Conservation (phyloP, 2,888 invertebrate genomes). For the Philaethria dido region DNA sequence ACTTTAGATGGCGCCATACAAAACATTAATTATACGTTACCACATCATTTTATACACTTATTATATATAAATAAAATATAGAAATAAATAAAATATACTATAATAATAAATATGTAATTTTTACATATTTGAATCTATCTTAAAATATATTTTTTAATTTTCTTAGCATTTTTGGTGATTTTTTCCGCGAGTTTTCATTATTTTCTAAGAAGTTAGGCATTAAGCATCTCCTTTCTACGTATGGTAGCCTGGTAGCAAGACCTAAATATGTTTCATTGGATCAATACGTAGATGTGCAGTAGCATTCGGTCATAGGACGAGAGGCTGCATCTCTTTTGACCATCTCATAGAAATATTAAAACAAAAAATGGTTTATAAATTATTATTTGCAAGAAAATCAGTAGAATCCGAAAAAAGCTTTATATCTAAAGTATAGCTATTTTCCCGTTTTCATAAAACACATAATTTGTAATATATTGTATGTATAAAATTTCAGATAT, state of each 20-base stretch:
- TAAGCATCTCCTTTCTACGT: not conserved
- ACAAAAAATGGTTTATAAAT: too few species aligned
- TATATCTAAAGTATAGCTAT: too few species aligned
- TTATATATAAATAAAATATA: not conserved
- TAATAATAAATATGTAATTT: not conserved
- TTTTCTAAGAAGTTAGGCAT: not conserved
- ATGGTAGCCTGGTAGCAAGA: slow-evolving; percentile 8
- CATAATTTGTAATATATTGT: too few species aligned
- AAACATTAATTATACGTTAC: not conserved
- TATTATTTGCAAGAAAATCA: too few species aligned
- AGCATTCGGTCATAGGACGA: slow-evolving; percentile 16
- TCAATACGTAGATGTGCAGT: slow-evolving; percentile 17
- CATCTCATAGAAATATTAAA: too few species aligned
- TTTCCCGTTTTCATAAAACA: too few species aligned
- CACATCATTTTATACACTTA: not conserved
- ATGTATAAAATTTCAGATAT: too few species aligned
- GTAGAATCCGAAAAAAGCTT: too few species aligned
- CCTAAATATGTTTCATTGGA: slow-evolving; percentile 5
- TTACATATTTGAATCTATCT: too few species aligned
- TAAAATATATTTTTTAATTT: not conserved
- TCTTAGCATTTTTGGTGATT: not conserved
- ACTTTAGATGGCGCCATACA: slow-evolving; percentile 10
- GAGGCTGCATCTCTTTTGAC: not conserved
- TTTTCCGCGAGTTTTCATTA: not conserved
- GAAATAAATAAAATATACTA: not conserved